phyloP scores from a whole-genome alignment of 2,797 vertebrate species.

The Dicrostonyx torquatus region DNA sequence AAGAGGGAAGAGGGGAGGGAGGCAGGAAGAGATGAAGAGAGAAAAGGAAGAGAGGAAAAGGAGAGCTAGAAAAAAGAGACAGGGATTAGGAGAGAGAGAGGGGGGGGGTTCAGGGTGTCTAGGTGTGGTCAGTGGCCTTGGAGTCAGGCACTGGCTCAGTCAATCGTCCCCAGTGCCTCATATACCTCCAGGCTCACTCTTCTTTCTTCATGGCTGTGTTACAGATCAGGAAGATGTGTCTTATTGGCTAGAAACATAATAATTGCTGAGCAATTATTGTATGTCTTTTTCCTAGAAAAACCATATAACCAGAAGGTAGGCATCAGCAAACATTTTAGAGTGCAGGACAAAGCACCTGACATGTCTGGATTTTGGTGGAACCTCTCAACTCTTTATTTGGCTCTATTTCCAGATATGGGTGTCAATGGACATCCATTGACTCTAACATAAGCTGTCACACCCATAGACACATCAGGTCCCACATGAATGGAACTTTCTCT shows the following conservation, averaged over 20 bases:
- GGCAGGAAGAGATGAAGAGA: not conserved
- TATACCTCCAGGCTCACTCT: not conserved
- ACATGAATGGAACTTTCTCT: not conserved
- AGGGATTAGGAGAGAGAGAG: too few relatives aligned
- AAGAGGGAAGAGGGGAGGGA: too few relatives aligned
- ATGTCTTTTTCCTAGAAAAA: not conserved
- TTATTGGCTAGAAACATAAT: slow-evolving; percentile 14
- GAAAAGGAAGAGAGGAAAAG: too few relatives aligned
- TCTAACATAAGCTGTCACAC: not conserved
- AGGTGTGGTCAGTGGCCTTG: not conserved
- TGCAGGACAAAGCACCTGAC: not conserved
- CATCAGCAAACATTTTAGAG: not conserved
- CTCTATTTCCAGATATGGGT: not conserved
- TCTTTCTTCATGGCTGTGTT: not conserved
- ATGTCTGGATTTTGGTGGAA: not conserved
- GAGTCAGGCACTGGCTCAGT: not conserved
- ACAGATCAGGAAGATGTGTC: not conserved
- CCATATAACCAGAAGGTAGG: not conserved
- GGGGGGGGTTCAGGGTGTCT: too few relatives aligned
- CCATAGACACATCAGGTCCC: not conserved
- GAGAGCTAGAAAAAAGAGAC: not conserved
- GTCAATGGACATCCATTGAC: not conserved
- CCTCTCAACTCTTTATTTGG: not conserved
- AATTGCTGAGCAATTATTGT: not conserved
- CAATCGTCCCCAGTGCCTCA: not conserved